These are phyloP conservation scores for Tetraodon nigroviridis DNA, from an alignment of 2,113 vertebrate species.

Conservation along the genomic window DNA sequence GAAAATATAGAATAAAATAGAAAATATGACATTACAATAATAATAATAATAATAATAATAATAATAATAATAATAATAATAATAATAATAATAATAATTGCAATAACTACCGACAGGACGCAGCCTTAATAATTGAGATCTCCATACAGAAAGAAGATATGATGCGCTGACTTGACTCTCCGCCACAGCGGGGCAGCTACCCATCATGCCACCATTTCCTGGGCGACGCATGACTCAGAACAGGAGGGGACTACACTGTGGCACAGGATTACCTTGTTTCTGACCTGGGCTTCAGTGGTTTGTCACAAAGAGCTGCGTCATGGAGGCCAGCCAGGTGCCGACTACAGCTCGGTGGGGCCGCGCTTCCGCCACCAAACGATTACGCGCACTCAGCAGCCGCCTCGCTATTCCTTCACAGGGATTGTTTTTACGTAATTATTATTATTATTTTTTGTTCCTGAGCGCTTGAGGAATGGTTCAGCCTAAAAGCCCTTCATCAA, in stretches of 20 bases:
- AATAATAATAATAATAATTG: slow-evolving; percentile 67
- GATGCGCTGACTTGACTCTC: slow-evolving; percentile 46
- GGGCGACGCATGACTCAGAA: slow-evolving; percentile 32
- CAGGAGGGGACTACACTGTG: slow-evolving; percentile 35
- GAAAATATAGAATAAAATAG: slow-evolving; percentile 66
- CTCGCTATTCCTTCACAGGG: slow-evolving; percentile 42
- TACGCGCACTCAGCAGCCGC: slow-evolving; percentile 31
- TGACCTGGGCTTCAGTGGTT: slow-evolving; percentile 57
- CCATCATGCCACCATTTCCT: slow-evolving; percentile 41
- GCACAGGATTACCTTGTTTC: slow-evolving; percentile 46
- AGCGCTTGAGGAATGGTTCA: slow-evolving; percentile 65
- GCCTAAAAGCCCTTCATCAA: slow-evolving; percentile 68
- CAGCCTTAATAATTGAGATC: slow-evolving; percentile 50
- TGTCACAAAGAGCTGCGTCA: slow-evolving; percentile 54
- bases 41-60: slow-evolving; percentile 66
- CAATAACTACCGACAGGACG: slow-evolving; percentile 63
- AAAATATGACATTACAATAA: slow-evolving; percentile 50
- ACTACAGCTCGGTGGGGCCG: slow-evolving; percentile 26
- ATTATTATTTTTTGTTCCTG: slow-evolving; percentile 48
- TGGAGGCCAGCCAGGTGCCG: slow-evolving; percentile 42
- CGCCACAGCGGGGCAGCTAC: slow-evolving; percentile 41
- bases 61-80: slow-evolving; percentile 55
- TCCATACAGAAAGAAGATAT: slow-evolving; percentile 48
- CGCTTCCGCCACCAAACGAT: slow-evolving; percentile 38
- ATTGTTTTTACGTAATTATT: slow-evolving; percentile 25